Evolutionary conservation across 2,888 invertebrate genomes (phyloP).

Genomic region (Slavum lentiscoides): DNA sequence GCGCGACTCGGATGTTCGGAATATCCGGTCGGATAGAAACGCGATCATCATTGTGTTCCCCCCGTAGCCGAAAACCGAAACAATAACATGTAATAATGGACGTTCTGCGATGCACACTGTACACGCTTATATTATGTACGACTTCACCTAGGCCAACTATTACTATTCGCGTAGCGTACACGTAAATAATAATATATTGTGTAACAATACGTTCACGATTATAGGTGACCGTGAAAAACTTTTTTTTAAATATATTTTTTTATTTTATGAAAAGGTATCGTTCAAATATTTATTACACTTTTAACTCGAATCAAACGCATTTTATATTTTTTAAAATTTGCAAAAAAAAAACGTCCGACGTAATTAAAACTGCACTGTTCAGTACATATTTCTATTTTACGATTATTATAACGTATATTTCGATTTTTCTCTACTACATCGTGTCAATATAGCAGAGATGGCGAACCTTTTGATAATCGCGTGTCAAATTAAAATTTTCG

Average conservation of each 20-base stretch:
- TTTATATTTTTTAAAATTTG: background rate
- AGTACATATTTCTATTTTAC: too few species aligned
- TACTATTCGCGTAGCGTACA: background rate
- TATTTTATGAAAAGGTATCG: background rate
- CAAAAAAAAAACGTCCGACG: too few species aligned
- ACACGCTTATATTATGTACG: background rate
- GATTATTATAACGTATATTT: too few species aligned
- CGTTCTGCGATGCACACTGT: background rate
- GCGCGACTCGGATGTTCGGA: conserved; percentile 4
- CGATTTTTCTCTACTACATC: too few species aligned
- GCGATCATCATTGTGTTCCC: background rate
- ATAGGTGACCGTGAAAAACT: background rate
- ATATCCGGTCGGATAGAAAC: conserved; percentile 33
- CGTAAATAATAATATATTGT: background rate
- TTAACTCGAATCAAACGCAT: too few species aligned
- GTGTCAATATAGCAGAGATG: too few species aligned
- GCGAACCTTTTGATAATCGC: too few species aligned
- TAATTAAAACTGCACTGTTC: too few species aligned
- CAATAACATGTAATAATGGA: conserved; percentile 8
- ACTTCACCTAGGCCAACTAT: background rate
- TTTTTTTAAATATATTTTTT: background rate
- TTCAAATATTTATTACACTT: background rate
- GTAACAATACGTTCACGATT: background rate
- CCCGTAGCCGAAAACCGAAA: conserved; percentile 12
- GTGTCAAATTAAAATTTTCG: too few species aligned